Base-by-base conservation (phyloP, 1,140 invertebrate genomes). In the Lasioglossum baleicum region DNA sequence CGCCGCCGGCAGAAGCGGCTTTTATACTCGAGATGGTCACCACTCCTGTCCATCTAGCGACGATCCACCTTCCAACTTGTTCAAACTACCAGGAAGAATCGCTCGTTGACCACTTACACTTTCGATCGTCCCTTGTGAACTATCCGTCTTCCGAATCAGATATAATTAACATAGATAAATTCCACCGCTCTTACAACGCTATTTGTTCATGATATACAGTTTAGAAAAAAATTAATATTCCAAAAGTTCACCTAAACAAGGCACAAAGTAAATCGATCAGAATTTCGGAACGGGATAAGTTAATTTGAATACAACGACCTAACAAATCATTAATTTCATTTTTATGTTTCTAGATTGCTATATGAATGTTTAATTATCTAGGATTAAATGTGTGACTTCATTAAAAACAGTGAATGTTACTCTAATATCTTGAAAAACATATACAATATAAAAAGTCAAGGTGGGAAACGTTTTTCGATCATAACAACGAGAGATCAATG, bases 11-110 rank as follows among this genome's bases (percentile, higher is more conserved):
- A 80, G 79, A 80, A 81, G 89, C 88, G 83, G 87, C 89, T 91
- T 91, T 91, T 92, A 92, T 92, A 92, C 73, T 65, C 65, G 65
- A 71, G 70, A 78, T 85, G 61, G 56, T 67, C 58, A 44, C 67
- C 81, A 86, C 77, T 83, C 70, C 56, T 74, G 66, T 69, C 44
- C 72, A 73, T 20, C 31, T 64, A 51, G 22, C 71, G 63, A 71
- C 56, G 66, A 81, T 74, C 56, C 58, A 58, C 65, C 53, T 42
- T 75, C 56, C 67, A 72, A 61, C 73, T 68, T 51, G n/a, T 76
- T 77, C 26, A 58, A 65, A 73, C 20, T 48, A 56, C 8, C 58
- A 74, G 7, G 31, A 64, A 63, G 10, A 22, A 75, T 35, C 31
- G 22, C 11, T 26, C 17, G 69, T 64, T 56, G 17, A 64, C 44